Conservation (phyloP, 2,797 vertebrate genomes). For the Lagothrix lagotricha region DNA sequence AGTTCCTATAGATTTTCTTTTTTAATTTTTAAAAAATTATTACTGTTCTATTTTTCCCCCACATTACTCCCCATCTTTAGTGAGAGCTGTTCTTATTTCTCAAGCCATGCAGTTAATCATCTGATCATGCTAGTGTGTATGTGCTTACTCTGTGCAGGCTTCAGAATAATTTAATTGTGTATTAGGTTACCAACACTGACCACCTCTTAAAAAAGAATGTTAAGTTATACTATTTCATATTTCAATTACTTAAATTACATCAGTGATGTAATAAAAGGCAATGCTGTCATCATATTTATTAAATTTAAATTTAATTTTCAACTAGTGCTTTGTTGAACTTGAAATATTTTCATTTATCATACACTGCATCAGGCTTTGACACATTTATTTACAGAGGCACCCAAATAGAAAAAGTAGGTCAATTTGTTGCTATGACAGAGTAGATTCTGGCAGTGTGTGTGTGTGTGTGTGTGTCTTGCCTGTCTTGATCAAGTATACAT, state of each 20-base stretch:
- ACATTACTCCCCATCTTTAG: too few relatives aligned
- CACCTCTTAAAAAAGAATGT: background rate
- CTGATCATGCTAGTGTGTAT: background rate
- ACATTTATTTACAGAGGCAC: conserved; percentile 22
- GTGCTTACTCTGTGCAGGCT: background rate
- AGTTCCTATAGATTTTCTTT: background rate
- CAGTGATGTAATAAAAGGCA: background rate
- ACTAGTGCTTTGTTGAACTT: conserved; percentile 11
- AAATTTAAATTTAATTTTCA: conserved; percentile 52
- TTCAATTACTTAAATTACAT: background rate
- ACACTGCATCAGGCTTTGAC: conserved; percentile 35
- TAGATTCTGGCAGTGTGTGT: background rate
- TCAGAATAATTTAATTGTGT: background rate
- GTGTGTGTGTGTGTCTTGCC: background rate
- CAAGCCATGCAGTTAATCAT: background rate
- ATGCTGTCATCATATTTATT: background rate
- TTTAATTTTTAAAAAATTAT: background rate
- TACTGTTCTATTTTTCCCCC: background rate
- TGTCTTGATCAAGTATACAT: background rate
- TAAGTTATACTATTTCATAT: background rate
- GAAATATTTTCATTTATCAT: conserved; percentile 31
- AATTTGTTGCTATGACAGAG: background rate
- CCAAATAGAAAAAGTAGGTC: conserved; percentile 51
- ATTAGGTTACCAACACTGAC: background rate
- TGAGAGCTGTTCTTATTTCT: background rate